Percentiles rank a stretch among this genome's conserved stretches.
These are phyloP conservation scores for Seira ritae DNA, from an alignment of 2,888 invertebrate species.

Conservation along the genomic window DNA sequence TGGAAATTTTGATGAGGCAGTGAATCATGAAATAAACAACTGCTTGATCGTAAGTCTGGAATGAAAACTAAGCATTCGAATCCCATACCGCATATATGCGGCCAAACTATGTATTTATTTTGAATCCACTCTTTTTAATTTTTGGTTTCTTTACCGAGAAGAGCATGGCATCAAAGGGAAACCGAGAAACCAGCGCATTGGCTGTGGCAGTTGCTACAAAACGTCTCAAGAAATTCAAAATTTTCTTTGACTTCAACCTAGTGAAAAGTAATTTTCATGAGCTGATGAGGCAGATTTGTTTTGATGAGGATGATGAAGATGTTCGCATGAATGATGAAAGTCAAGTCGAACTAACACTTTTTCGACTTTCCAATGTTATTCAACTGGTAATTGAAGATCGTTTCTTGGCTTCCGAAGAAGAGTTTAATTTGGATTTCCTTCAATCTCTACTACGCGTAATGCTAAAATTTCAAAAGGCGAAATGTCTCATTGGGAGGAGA, in stretches of 20 bases:
- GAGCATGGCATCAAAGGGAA: constrained; percentile 35
- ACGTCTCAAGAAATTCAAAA: constrained; percentile 30
- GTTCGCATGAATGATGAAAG: not conserved
- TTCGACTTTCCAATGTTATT: constrained; percentile 43
- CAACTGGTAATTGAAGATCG: constrained; percentile 37
- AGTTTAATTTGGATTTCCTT: constrained; percentile 34
- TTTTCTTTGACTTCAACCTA: constrained; percentile 25
- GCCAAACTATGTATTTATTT: too few species aligned
- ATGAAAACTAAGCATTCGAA: not conserved
- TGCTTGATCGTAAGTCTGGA: constrained; percentile 23
- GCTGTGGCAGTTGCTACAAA: constrained; percentile 17
- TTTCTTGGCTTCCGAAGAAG: not conserved
- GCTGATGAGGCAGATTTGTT: not conserved
- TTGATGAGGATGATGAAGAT: not conserved
- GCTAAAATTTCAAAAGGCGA: constrained; percentile 7
- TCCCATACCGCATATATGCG: not conserved
- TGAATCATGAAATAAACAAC: constrained; percentile 30
- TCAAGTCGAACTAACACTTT: not conserved
- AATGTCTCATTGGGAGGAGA: constrained; percentile 11
- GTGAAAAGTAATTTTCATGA: constrained; percentile 16
- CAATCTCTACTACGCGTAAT: constrained; percentile 22
- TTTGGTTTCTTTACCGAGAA: too few species aligned
- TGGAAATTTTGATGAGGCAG: not conserved
- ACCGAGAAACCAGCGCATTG: constrained; percentile 21
- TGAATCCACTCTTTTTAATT: too few species aligned